Conservation (phyloP, 2,797 vertebrate species). For the Tragelaphus eurycerus region DNA sequence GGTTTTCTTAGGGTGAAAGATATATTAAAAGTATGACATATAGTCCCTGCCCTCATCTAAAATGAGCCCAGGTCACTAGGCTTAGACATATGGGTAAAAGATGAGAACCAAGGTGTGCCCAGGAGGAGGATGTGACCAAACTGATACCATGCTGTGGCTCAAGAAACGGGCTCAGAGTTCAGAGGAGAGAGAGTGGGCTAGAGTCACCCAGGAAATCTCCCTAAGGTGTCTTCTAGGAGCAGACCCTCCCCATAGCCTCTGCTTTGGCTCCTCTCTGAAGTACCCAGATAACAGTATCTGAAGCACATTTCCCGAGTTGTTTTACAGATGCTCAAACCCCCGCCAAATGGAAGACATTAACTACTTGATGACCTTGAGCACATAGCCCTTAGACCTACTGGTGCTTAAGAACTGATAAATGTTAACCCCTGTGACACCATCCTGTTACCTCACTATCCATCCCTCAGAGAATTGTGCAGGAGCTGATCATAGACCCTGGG, state of each 20-base stretch:
- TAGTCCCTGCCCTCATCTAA: neutral
- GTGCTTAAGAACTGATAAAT: neutral
- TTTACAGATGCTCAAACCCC: neutral
- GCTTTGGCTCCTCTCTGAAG: neutral
- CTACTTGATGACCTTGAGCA: neutral
- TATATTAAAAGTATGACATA: neutral
- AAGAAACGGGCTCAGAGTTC: neutral
- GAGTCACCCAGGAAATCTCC: neutral
- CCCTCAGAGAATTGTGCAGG: neutral
- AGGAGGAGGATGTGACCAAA: neutral
- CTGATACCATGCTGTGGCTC: neutral
- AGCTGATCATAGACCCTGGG: neutral
- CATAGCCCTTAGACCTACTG: neutral
- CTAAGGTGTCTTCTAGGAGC: neutral
- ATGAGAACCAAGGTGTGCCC: neutral
- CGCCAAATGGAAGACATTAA: neutral
- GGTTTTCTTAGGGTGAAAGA: neutral
- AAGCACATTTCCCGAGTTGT: neutral
- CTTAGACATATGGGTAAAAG: no score
- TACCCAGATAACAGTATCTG: neutral
- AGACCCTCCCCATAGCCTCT: neutral
- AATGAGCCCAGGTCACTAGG: neutral
- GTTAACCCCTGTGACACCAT: neutral
- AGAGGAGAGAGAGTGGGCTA: neutral
- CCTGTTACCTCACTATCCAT: neutral